Conservation (phyloP, 1,140 invertebrate genomes). For the Ceratitis capitata region DNA sequence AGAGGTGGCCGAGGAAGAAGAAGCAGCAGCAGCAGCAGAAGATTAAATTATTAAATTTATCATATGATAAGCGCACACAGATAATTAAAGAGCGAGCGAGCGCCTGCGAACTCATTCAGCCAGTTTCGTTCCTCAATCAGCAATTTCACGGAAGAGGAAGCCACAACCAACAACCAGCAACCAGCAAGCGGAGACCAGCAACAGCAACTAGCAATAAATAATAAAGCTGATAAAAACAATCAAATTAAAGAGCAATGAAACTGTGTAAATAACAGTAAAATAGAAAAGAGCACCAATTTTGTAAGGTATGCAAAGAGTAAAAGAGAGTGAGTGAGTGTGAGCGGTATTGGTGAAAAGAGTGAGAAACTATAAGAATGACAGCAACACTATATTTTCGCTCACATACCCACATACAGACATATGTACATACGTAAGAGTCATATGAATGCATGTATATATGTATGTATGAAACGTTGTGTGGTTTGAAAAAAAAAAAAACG, state of each 20-base stretch:
- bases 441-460: neutral
- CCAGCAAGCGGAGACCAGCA: neutral
- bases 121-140: neutral
- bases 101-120: too few species aligned
- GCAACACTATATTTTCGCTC: too few species aligned
- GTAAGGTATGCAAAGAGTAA: too few species aligned
- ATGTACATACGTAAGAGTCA: too few species aligned
- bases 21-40: neutral
- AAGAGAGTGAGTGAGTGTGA: neutral
- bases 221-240: neutral
- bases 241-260: neutral
- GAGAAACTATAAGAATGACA: conserved; percentile 30
- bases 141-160: conserved; percentile 2
- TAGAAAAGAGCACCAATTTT: neutral
- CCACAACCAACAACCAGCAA: conserved; percentile 16
- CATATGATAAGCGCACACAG: neutral
- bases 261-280: neutral
- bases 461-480: neutral
- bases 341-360: neutral
- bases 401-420: too few species aligned
- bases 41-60: neutral
- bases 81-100: neutral
- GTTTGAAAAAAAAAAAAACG: conserved; percentile 29
- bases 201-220: neutral
- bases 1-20: neutral